Base-by-base conservation (phyloP, 2,113 vertebrate genomes). In the Microcebus jonahi region DNA sequence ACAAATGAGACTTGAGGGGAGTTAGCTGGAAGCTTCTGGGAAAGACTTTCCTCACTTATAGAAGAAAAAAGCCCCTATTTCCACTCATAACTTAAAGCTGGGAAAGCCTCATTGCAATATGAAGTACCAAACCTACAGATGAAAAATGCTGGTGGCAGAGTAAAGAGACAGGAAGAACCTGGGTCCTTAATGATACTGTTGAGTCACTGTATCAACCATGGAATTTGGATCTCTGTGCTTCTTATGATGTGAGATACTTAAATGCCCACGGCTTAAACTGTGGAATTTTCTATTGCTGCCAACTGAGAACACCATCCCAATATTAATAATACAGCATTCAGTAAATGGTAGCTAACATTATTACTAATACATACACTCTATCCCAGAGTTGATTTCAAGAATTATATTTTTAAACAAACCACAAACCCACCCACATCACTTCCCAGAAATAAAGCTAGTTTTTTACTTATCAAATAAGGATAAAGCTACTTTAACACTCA, bases 361-460 rank as follows among this genome's bases (percentile, higher is more conserved):
- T 18, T 81, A 57, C 36, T 36, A 91, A 88, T 1, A 85, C 1
- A 34, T 11, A 80, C 3, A 63, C 42, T 91, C 29, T 29, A 87
- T 23, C 50, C 70, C 57, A 93, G 11, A 95, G 50, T 14, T 89
- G 21, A 96, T 17, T 77, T 77, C 3, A 73, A 61, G 20, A 63
- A 82, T 53, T 76, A 5, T 63, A 53, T 42, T 91, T 81, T 94
- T 76, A 85, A 76, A 94, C 18, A 95, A 92, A 68, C 13, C 29
- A 76, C 29, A 68, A 48, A 42, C 39, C 23, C 4, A 77, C 14
- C 17, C 4, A 31, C 18, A 65, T 10, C 8, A 25, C 20, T 25
- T 25, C 57, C 10, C 59, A 89, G n/a, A 89, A 95, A 81, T 77
- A 91, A 48, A 88, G 63, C 45, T 77, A 59, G 76, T 90, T 95